A percentile compares a stretch with the other conserved stretches of the same genome.
Conservation (phyloP, 2,888 invertebrate species). For the Ernsta delagoae region DNA sequence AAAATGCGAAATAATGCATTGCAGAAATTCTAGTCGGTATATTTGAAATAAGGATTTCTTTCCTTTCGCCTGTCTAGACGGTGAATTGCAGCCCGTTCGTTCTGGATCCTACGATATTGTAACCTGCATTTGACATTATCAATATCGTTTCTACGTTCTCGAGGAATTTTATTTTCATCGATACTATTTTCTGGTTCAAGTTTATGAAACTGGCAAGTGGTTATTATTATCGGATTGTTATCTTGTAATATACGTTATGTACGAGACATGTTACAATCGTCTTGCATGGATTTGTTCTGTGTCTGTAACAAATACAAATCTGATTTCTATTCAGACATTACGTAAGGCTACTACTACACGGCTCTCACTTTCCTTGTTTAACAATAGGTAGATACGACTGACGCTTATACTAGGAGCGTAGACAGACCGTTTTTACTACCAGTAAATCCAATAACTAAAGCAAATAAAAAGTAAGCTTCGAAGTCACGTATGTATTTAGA, state of each 20-base stretch:
- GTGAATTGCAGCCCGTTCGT: conserved; percentile 26
- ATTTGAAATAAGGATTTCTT: conserved; percentile 21
- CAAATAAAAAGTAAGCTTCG: conserved; percentile 32
- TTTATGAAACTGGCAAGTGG: conserved; percentile 4
- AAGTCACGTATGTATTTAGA: conserved; percentile 47
- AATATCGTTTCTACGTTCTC: conserved; percentile 14
- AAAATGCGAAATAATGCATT: conserved; percentile 13
- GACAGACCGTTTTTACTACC: conserved; percentile 2
- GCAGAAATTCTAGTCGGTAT: conserved; percentile 7
- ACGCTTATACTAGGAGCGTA: not conserved
- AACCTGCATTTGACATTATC: conserved; percentile 28
- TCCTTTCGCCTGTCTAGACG: conserved; percentile 28
- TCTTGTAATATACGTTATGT: not conserved
- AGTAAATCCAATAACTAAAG: conserved; percentile 11
- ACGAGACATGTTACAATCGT: not conserved
- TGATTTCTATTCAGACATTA: not conserved
- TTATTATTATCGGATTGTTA: not conserved
- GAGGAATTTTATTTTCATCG: conserved; percentile 1
- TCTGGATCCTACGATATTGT: conserved; percentile 14
- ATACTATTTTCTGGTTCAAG: not conserved
- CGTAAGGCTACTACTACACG: not conserved
- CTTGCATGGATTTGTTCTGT: not conserved
- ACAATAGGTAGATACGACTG: not conserved
- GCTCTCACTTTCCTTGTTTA: not conserved
- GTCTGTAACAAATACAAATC: not conserved